Evolutionary conservation across 2,113 vertebrate genomes (phyloP).

Genomic region (Tragelaphus strepsiceros): DNA sequence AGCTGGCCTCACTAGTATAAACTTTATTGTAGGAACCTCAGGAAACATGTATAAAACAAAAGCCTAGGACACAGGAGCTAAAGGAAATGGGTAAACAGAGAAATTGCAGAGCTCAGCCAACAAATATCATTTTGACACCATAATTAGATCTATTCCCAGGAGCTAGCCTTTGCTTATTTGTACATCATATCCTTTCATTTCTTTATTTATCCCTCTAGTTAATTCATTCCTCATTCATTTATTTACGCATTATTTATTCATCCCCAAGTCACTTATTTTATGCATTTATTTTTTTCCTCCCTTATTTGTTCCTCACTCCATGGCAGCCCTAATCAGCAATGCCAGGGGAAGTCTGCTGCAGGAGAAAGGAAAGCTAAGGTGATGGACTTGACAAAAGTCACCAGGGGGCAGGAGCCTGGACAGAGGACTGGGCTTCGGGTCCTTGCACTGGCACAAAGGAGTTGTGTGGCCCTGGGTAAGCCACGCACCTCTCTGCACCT

Average conservation of each 20-base stretch:
- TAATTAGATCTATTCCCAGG: neutral
- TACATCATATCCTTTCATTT: neutral
- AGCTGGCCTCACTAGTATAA: neutral
- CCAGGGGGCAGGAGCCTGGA: neutral
- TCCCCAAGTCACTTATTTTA: neutral
- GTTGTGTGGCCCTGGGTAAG: neutral
- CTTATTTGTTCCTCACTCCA: neutral
- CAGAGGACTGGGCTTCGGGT: too few relatives aligned
- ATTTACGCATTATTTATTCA: neutral
- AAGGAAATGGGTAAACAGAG: neutral
- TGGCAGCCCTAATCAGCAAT: rapidly evolving
- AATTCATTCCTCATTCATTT: neutral
- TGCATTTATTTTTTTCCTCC: neutral
- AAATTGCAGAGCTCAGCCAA: neutral
- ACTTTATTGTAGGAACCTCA: neutral
- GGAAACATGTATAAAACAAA: neutral
- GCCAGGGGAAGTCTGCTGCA: neutral
- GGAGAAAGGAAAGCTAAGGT: neutral
- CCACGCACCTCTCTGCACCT: rapidly evolving
- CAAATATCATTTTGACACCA: neutral
- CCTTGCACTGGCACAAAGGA: neutral
- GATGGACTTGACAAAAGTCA: neutral
- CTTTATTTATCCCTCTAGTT: neutral
- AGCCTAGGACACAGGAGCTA: neutral
- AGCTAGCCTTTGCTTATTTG: neutral